phyloP scores from a whole-genome alignment of 2,888 invertebrate species.

The Zelleria hepariella region DNA sequence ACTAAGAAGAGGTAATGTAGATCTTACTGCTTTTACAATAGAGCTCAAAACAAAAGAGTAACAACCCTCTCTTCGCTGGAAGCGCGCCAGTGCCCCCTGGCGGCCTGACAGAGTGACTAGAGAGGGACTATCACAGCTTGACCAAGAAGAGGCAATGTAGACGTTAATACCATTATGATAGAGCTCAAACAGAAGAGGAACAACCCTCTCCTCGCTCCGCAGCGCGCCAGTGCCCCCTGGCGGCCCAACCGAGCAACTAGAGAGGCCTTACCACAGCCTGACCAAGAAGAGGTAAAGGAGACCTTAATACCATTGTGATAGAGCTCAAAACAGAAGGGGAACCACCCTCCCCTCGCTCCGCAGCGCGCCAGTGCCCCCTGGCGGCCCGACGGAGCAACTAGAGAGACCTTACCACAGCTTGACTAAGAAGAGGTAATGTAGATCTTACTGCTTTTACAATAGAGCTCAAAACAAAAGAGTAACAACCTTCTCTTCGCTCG shows the following conservation, averaged over 20 bases:
- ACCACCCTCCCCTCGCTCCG: slow-evolving; percentile 87
- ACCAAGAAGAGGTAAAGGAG: slow-evolving; percentile 77
- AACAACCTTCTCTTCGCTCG: slow-evolving; percentile 88
- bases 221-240: slow-evolving; percentile 67
- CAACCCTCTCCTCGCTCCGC: slow-evolving; percentile 85
- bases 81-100: slow-evolving; percentile 67
- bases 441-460: neutral
- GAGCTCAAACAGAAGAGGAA: neutral
- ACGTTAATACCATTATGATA: neutral
- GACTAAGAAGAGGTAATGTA: slow-evolving; percentile 77
- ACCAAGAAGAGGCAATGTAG: slow-evolving; percentile 77
- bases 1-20: slow-evolving; percentile 77
- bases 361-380: slow-evolving; percentile 66
- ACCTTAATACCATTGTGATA: neutral
- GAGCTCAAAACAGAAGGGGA: neutral
- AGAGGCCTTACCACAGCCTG: slow-evolving; percentile 88
- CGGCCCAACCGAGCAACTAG: slow-evolving; percentile 66
- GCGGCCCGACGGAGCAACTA: slow-evolving; percentile 60
- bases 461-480: neutral
- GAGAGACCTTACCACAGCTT: slow-evolving; percentile 89
- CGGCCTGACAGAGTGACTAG: slow-evolving; percentile 66
- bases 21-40: neutral
- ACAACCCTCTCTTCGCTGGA: slow-evolving; percentile 86
- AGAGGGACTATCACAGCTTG: slow-evolving; percentile 88
- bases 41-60: neutral